phyloP scores from a whole-genome alignment of 1,140 invertebrate genomes.

The Chlorops oryzae region DNA sequence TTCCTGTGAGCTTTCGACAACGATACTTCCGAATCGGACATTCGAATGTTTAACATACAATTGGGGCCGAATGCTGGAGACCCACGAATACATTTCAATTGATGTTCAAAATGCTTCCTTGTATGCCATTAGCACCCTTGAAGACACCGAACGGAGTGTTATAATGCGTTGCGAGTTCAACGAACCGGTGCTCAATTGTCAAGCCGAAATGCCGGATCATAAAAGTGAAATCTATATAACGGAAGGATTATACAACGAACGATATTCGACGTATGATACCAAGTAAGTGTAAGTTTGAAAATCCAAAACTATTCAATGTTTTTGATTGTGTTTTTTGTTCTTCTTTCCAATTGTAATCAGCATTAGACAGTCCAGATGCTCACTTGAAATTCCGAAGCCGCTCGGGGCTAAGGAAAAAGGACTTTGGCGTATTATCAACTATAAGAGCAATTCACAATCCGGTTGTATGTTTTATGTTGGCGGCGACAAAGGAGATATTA shows the following conservation, averaged over 20 bases:
- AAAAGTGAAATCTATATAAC: conserved; percentile 12
- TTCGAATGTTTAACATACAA: conserved; percentile 14
- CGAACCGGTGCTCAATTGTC: conserved; percentile 5
- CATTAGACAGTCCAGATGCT: conserved; percentile 10
- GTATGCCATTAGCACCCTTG: conserved; percentile 1
- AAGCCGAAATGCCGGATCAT: conserved; percentile 11
- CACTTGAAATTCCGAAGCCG: conserved; percentile 14
- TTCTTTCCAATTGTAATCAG: conserved; percentile 9
- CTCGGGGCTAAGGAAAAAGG: conserved; percentile 8
- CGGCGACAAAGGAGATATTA: conserved; percentile 6
- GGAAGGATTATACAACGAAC: conserved; percentile 14
- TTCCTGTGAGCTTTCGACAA: conserved; percentile 11
- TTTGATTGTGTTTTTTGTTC: neutral
- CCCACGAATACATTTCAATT: conserved; percentile 10
- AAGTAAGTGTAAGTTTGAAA: conserved; percentile 9
- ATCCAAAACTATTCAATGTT: neutral
- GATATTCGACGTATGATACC: conserved; percentile 15
- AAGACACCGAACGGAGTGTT: neutral
- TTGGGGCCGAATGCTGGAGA: conserved; percentile 12
- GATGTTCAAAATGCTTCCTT: conserved; percentile 6
- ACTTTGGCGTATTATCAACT: conserved; percentile 14
- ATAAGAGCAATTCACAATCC: neutral
- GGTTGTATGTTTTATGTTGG: conserved; percentile 19
- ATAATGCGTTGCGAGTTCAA: conserved; percentile 10
- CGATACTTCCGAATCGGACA: conserved; percentile 10